Conservation (phyloP, 2,888 invertebrate species). For the Eretmocerus hayati region DNA sequence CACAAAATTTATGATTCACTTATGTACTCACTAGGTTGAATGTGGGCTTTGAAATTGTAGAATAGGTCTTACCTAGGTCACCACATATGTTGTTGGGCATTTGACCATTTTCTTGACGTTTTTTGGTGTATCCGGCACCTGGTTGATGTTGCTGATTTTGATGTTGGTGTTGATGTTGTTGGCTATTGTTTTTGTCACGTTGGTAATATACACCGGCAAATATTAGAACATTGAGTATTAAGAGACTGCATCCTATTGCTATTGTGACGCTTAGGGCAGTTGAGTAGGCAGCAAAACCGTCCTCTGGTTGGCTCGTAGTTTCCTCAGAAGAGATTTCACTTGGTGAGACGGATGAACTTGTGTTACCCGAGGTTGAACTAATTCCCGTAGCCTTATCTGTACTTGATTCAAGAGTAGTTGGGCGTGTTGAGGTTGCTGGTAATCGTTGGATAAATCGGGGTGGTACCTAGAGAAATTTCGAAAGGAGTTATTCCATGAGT, state of each 20-base stretch:
- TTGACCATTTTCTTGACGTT: constrained; percentile 76
- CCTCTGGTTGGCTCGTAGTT: constrained; percentile 55
- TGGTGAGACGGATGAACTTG: constrained; percentile 32
- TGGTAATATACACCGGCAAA: constrained; percentile 94
- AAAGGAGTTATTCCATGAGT: too few relatives aligned
- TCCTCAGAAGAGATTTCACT: constrained; percentile 41
- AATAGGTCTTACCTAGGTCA: constrained; percentile 55
- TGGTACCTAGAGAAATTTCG: too few relatives aligned
- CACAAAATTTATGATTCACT: too few relatives aligned
- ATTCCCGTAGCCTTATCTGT: constrained; percentile 32
- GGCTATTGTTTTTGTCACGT: constrained; percentile 67
- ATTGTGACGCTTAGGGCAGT: constrained; percentile 89
- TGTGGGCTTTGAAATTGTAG: too few relatives aligned
- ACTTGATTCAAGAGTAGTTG: constrained; percentile 37
- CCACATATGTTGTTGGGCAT: constrained; percentile 85
- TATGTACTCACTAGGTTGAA: too few relatives aligned
- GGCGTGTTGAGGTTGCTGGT: constrained; percentile 37
- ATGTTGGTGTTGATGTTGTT: constrained; percentile 39
- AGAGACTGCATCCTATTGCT: constrained; percentile 86
- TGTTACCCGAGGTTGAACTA: constrained; percentile 27
- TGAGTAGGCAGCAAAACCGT: constrained; percentile 83
- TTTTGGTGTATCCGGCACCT: constrained; percentile 50
- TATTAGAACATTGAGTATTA: constrained; percentile 86
- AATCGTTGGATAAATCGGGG: constrained; percentile 42
- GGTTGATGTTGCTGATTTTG: constrained; percentile 22